Percentiles rank a stretch among this genome's conserved stretches.
phyloP scores from a whole-genome alignment of 2,888 invertebrate species.

The Leptinotarsa juncta region DNA sequence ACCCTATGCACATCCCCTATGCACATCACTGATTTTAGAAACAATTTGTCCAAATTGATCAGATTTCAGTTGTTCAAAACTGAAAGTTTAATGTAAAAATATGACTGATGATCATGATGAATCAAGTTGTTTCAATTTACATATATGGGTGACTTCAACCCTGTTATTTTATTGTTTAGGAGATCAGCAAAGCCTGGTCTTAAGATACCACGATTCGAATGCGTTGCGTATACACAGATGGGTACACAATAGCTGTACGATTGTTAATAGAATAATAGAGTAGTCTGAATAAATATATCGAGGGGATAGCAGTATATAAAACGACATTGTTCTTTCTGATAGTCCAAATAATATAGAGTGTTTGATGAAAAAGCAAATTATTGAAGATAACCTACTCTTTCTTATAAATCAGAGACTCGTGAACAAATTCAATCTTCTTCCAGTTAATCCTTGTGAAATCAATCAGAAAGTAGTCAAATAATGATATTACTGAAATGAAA shows the following conservation, averaged over 20 bases:
- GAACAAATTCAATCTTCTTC: too few relatives aligned
- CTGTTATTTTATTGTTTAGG: conserved; percentile 26
- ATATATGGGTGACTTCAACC: conserved; percentile 24
- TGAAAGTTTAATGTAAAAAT: too few relatives aligned
- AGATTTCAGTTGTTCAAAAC: too few relatives aligned
- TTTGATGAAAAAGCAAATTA: not conserved
- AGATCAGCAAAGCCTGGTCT: conserved; percentile 47
- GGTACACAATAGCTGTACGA: conserved; percentile 62
- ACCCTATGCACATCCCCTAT: too few relatives aligned
- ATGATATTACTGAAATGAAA: too few relatives aligned
- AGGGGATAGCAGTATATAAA: conserved; percentile 55
- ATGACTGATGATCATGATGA: too few relatives aligned
- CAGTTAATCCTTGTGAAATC: too few relatives aligned
- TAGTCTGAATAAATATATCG: conserved; percentile 60
- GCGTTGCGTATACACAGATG: conserved; percentile 59
- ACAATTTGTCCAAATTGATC: too few relatives aligned
- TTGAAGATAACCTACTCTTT: not conserved
- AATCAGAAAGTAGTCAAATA: too few relatives aligned
- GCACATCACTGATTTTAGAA: too few relatives aligned
- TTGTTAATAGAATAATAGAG: conserved; percentile 65
- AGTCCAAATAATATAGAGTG: not conserved
- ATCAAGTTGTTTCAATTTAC: too few relatives aligned
- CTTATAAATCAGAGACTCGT: too few relatives aligned
- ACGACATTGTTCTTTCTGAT: conserved; percentile 43
- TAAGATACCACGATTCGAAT: conserved; percentile 50